These are phyloP conservation scores for Malacosoma neustria DNA, from an alignment of 2,888 invertebrate species.

Conservation along the genomic window DNA sequence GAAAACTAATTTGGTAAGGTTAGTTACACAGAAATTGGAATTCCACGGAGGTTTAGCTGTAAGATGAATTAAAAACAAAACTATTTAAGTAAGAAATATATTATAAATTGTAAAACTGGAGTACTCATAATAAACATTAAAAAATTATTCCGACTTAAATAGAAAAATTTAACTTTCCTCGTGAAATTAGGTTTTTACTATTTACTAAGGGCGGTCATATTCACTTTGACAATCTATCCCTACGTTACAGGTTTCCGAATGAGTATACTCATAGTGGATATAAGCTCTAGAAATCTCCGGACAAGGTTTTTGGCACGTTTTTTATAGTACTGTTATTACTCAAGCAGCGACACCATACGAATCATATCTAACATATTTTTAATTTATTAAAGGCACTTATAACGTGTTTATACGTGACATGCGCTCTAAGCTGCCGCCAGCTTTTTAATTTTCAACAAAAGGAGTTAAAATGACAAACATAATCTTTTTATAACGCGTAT, in stretches of 20 bases:
- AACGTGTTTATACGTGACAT: slow-evolving; percentile 60
- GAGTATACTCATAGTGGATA: not conserved
- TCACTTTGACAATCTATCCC: not conserved
- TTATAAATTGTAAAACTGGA: too few relatives aligned
- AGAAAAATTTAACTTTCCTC: too few relatives aligned
- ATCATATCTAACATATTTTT: slow-evolving; percentile 39
- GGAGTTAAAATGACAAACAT: slow-evolving; percentile 59
- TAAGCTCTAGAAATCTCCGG: slow-evolving; percentile 6
- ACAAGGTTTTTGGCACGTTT: slow-evolving; percentile 28
- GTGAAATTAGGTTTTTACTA: too few relatives aligned
- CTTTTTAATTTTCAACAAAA: slow-evolving; percentile 62
- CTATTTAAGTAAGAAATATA: too few relatives aligned
- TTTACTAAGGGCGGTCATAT: too few relatives aligned
- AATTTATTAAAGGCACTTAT: slow-evolving; percentile 62
- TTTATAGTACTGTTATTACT: not conserved
- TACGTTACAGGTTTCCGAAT: not conserved
- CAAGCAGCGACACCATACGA: slow-evolving; percentile 17
- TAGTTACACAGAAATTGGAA: too few relatives aligned
- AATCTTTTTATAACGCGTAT: slow-evolving; percentile 59
- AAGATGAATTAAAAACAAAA: too few relatives aligned
- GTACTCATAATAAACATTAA: too few relatives aligned
- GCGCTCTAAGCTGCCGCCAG: slow-evolving; percentile 46
- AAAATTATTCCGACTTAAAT: too few relatives aligned
- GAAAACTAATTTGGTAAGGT: too few relatives aligned
- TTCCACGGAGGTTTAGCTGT: too few relatives aligned